These are phyloP conservation scores for Mythimna vitellina DNA, from an alignment of 2,888 invertebrate genomes.

Conservation along the genomic window DNA sequence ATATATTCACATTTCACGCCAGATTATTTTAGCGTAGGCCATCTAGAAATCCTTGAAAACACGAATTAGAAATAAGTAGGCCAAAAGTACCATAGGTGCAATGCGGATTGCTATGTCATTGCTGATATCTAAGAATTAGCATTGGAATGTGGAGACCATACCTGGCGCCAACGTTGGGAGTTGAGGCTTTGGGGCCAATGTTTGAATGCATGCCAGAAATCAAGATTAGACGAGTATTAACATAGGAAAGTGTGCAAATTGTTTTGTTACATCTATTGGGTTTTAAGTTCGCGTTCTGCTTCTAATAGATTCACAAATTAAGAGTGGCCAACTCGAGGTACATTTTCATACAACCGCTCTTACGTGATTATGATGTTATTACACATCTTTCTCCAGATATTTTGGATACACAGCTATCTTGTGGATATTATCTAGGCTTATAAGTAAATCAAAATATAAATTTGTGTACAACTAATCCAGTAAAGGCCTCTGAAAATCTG, in stretches of 20 bases:
- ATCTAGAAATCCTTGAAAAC: constrained; percentile 61
- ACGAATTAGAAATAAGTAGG: constrained; percentile 61
- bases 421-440: too few species aligned
- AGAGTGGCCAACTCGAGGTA: too few species aligned
- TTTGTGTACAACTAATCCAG: too few species aligned
- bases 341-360: too few species aligned
- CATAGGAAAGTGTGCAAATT: constrained; percentile 59
- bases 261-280: constrained; percentile 20
- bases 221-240: constrained; percentile 43
- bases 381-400: too few species aligned
- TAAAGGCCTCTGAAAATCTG: too few species aligned
- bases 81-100: constrained; percentile 62
- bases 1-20: constrained; percentile 51
- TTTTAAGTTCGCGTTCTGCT: constrained; percentile 40
- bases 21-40: constrained; percentile 60
- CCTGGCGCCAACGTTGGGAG: constrained; percentile 51
- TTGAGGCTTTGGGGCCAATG: constrained; percentile 27
- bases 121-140: constrained; percentile 52
- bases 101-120: constrained; percentile 36
- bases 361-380: too few species aligned
- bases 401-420: too few species aligned
- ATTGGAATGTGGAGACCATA: constrained; percentile 56
- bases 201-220: constrained; percentile 52
- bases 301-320: constrained; percentile 9
- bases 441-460: too few species aligned